phyloP scores from a whole-genome alignment of 1,140 invertebrate species.

The Nasonia vitripennis region DNA sequence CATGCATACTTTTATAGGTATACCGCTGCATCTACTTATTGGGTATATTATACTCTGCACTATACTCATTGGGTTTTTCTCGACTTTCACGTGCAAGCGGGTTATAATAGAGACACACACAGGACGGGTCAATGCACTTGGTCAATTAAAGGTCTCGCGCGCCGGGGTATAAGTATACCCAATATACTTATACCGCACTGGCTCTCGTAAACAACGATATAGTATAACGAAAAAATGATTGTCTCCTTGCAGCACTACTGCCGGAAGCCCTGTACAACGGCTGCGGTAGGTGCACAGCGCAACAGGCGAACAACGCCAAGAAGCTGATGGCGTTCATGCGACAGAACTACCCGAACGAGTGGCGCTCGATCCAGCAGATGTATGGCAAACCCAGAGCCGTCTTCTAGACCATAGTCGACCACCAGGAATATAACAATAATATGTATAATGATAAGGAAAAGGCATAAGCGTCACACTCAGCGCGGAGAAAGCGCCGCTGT shows the following conservation, averaged over 20 bases:
- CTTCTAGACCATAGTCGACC: neutral
- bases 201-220: neutral
- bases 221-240: neutral
- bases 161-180: too few relatives aligned
- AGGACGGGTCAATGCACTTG: too few relatives aligned
- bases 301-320: constrained; percentile 52
- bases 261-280: constrained; percentile 58
- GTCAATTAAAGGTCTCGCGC: too few relatives aligned
- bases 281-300: constrained; percentile 57
- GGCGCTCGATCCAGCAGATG: constrained; percentile 28
- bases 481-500: neutral
- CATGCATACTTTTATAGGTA: too few relatives aligned
- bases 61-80: too few relatives aligned
- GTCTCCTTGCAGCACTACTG: constrained; percentile 71
- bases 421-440: neutral
- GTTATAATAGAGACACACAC: too few relatives aligned
- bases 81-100: too few relatives aligned
- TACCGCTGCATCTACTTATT: too few relatives aligned
- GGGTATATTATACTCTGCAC: too few relatives aligned
- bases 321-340: constrained; percentile 58
- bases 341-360: constrained; percentile 57
- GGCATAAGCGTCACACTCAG: neutral
- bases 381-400: neutral
- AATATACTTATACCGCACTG: too few relatives aligned
- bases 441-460: neutral